phyloP scores from a whole-genome alignment of 1,140 invertebrate genomes.

The Drosophila sp. region DNA sequence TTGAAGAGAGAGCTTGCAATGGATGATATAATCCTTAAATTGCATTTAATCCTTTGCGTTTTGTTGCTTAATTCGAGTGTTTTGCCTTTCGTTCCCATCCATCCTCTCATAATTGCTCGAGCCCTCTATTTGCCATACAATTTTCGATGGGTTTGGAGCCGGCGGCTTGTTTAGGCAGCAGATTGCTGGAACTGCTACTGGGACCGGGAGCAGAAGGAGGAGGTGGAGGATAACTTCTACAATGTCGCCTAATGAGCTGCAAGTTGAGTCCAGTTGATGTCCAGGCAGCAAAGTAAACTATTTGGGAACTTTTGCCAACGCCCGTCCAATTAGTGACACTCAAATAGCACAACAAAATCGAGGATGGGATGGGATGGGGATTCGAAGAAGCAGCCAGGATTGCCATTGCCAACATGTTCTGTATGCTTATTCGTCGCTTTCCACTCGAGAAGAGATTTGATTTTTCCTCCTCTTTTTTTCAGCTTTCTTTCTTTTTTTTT shows the following conservation, averaged over 20 bases:
- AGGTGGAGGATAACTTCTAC: conserved; percentile 22
- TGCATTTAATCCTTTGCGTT: background rate
- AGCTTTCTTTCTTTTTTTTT: conserved; percentile 33
- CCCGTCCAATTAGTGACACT: conserved; percentile 74
- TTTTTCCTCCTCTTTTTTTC: background rate
- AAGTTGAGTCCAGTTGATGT: conserved; percentile 47
- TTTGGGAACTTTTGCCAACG: conserved; percentile 65
- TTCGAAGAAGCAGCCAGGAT: background rate
- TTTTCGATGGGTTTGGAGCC: conserved; percentile 4
- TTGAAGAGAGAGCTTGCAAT: no score
- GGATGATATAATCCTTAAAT: background rate
- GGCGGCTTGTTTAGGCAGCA: conserved; percentile 16
- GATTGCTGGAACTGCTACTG: background rate
- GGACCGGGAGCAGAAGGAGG: background rate
- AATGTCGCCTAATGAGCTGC: conserved; percentile 41
- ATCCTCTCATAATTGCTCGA: conserved; percentile 39
- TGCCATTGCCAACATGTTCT: conserved; percentile 4
- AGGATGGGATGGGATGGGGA: no score
- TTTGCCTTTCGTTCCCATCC: conserved; percentile 1
- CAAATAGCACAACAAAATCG: conserved; percentile 60
- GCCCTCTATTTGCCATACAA: conserved; percentile 1
- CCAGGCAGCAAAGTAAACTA: conserved; percentile 57
- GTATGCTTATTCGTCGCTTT: conserved; percentile 12
- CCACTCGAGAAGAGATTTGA: conserved; percentile 12
- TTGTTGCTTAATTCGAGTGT: background rate